Evolutionary conservation across 2,113 vertebrate species (phyloP).

Genomic region (Genyomyrus donnyi): DNA sequence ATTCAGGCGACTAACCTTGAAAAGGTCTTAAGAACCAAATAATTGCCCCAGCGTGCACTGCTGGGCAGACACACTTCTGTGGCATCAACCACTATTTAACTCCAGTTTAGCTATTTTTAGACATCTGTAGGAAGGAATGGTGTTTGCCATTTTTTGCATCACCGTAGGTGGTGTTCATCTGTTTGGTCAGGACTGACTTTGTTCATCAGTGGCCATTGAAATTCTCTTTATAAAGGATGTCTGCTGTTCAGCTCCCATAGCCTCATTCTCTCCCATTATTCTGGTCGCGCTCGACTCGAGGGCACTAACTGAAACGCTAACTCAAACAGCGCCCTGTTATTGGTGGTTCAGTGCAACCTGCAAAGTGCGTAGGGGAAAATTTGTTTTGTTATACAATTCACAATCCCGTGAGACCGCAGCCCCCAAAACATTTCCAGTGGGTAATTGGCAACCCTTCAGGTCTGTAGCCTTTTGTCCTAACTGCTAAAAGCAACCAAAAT

Average conservation of each 20-base stretch:
- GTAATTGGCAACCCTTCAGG: neutral
- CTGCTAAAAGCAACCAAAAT: neutral
- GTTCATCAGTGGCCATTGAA: neutral
- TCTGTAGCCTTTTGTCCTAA: neutral
- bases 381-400: neutral
- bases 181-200: neutral
- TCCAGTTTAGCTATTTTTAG: neutral
- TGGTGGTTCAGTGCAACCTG: neutral
- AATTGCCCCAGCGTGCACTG: neutral
- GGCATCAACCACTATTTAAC: neutral
- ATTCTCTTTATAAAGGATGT: neutral
- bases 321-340: neutral
- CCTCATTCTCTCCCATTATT: neutral
- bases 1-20: neutral
- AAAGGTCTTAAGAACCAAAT: neutral
- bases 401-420: neutral
- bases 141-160: neutral
- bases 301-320: neutral
- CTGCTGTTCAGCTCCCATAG: neutral
- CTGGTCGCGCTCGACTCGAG: neutral
- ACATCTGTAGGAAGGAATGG: neutral
- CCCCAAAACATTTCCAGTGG: neutral
- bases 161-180: neutral
- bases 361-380: neutral
- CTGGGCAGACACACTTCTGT: neutral